A percentile compares a stretch with the other conserved stretches of the same genome.
Evolutionary conservation across 2,113 vertebrate genomes (phyloP).

Genomic region (Triplophysa dalaica): DNA sequence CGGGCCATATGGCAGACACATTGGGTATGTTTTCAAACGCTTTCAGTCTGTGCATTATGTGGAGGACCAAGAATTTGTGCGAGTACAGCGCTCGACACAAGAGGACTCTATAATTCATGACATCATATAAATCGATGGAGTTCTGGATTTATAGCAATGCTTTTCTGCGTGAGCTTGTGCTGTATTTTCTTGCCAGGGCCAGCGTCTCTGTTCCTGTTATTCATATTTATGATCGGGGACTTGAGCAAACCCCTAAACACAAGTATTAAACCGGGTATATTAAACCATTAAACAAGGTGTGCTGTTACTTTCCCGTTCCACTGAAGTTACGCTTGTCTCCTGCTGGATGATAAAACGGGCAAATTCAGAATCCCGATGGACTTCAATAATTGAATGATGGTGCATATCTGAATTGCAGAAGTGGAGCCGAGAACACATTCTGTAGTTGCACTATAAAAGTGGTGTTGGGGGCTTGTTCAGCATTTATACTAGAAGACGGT

Average conservation of each 20-base stretch:
- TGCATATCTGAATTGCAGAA: no score
- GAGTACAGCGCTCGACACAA: background rate
- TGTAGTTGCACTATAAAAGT: no score
- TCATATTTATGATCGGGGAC: background rate
- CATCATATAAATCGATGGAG: background rate
- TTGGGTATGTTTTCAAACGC: background rate
- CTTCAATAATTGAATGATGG: no score
- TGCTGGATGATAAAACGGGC: no score
- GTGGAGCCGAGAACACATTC: no score
- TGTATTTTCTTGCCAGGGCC: background rate
- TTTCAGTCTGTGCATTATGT: background rate
- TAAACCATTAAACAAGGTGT: no score
- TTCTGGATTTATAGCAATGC: background rate
- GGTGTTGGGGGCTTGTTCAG: no score
- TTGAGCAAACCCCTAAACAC: background rate
- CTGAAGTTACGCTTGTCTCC: no score
- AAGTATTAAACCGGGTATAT: background rate
- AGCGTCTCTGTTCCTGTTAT: no score
- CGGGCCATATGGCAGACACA: background rate
- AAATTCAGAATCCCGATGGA: no score
- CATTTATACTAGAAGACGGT: background rate
- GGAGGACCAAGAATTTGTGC: background rate
- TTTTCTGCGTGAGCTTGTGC: background rate
- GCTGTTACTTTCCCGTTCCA: no score
- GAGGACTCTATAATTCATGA: background rate